Conservation (phyloP, 1,140 invertebrate species). For the Cotesia chilonis region DNA sequence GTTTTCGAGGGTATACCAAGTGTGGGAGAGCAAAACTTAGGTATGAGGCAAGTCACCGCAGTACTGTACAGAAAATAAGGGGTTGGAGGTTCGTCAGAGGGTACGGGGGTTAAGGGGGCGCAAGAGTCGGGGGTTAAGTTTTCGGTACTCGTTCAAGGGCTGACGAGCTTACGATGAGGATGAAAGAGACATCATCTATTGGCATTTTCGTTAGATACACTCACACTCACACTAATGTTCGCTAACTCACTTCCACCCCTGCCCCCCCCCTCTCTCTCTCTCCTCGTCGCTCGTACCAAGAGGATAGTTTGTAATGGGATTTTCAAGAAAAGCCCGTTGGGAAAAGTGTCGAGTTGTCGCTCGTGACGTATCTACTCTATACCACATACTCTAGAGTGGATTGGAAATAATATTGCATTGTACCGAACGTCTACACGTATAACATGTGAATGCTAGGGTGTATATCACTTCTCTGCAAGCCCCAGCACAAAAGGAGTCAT, state of each 20-base stretch:
- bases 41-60: no score
- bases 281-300: constrained; percentile 18
- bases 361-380: constrained; percentile 49
- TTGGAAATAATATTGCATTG: constrained; percentile 4
- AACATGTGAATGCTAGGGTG: constrained; percentile 36
- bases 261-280: no score
- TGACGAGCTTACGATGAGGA: neutral
- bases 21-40: neutral
- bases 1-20: neutral
- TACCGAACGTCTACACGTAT: neutral
- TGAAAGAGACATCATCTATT: constrained; percentile 35
- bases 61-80: no score
- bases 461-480: no score
- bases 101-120: no score
- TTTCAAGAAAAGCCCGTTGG: constrained; percentile 48
- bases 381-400: constrained; percentile 8
- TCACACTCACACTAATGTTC: neutral
- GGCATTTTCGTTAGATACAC: constrained; percentile 38
- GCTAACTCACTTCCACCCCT: no score
- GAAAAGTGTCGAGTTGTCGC: constrained; percentile 41
- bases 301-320: constrained; percentile 60
- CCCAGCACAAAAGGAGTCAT: constrained; percentile 27
- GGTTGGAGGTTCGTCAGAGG: no score
- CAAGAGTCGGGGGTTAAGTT: neutral
- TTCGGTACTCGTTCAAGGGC: no score